Evolutionary conservation across 2,888 invertebrate species (phyloP).

Genomic region (Tipula lateralis): DNA sequence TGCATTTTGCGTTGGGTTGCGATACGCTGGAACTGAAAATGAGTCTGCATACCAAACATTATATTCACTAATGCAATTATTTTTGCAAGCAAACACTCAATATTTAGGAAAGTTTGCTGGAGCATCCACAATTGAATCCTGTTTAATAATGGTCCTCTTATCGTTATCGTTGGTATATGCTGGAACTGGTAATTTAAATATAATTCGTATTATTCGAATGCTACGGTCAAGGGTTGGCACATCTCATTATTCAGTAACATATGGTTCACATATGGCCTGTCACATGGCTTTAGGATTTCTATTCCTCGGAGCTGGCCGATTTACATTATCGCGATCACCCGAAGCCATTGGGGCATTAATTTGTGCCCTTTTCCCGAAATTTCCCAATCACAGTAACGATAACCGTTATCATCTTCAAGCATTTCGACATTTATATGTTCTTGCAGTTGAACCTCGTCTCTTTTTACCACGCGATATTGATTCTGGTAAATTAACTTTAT

Average conservation of each 20-base stretch:
- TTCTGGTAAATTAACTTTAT: constrained; percentile 75
- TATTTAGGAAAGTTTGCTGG: constrained; percentile 85
- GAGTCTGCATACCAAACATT: constrained; percentile 73
- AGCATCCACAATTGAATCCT: constrained; percentile 82
- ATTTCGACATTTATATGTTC: constrained; percentile 89
- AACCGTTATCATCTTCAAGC: constrained; percentile 97
- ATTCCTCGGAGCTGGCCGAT: constrained; percentile 90
- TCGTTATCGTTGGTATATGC: constrained; percentile 87
- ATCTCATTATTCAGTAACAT: constrained; percentile 67
- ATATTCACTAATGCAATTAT: constrained; percentile 44
- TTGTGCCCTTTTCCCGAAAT: constrained; percentile 94
- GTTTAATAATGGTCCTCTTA: constrained; percentile 75
- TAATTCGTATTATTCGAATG: constrained; percentile 77
- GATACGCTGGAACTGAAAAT: constrained; percentile 89
- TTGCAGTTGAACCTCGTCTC: constrained; percentile 87
- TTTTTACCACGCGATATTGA: constrained; percentile 82
- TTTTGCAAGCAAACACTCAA: constrained; percentile 52
- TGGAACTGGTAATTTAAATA: constrained; percentile 83
- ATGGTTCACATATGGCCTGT: constrained; percentile 91
- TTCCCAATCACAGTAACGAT: constrained; percentile 93
- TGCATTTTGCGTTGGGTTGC: constrained; percentile 86
- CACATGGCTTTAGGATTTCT: constrained; percentile 91
- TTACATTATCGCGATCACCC: constrained; percentile 74
- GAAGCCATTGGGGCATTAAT: constrained; percentile 84
- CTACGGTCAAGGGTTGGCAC: constrained; percentile 76